Evolutionary conservation across 2,113 vertebrate genomes (phyloP).

Genomic region (Phoxinus phoxinus): DNA sequence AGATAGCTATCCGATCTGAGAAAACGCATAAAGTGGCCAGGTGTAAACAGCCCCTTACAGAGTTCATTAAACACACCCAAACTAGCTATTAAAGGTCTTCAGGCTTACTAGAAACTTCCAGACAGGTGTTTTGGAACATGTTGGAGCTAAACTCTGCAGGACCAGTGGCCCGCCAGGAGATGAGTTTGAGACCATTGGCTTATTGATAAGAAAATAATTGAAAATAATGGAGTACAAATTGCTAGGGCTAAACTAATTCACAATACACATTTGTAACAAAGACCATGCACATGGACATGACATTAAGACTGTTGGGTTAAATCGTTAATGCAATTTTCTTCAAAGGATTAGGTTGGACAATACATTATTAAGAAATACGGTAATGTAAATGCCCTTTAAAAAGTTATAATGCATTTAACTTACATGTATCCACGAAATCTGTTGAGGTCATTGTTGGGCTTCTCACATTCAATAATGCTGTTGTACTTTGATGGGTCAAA

Average conservation of each 20-base stretch:
- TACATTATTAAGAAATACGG: background rate
- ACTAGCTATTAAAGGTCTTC: too few species aligned
- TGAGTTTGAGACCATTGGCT: too few species aligned
- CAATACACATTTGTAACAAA: background rate
- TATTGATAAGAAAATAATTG: too few species aligned
- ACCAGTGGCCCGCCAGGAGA: too few species aligned
- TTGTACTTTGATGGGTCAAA: constrained; percentile 93
- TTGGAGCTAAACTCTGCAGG: too few species aligned
- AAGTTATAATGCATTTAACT: constrained; percentile 71
- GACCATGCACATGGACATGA: background rate
- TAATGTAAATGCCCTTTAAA: background rate
- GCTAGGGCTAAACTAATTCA: background rate
- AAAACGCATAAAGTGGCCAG: too few species aligned
- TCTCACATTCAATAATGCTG: constrained; percentile 95
- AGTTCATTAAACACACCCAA: too few species aligned
- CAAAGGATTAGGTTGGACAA: background rate
- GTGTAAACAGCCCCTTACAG: too few species aligned
- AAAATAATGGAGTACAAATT: background rate
- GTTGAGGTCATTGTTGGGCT: constrained; percentile 95
- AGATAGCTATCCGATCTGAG: too few species aligned
- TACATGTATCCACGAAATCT: constrained; percentile 95
- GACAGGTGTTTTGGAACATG: too few species aligned
- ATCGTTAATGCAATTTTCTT: background rate
- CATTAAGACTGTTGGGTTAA: background rate
- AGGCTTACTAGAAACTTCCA: too few species aligned